Conservation (phyloP, 2,797 vertebrate species). For the Microchirus variegatus region DNA sequence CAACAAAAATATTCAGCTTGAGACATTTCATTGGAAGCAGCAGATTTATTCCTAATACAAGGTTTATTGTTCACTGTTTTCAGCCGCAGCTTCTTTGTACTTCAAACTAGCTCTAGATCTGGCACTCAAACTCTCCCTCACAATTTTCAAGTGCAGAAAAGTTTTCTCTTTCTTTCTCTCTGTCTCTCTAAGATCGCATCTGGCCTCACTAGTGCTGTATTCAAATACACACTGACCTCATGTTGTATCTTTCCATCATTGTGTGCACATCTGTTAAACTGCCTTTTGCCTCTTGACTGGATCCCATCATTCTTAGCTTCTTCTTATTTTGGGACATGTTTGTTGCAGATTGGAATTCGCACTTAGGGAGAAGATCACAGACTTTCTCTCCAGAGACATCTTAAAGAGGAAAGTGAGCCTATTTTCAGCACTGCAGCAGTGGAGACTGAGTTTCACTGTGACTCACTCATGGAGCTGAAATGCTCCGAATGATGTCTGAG, state of each 20-base stretch:
- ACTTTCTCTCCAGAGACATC: constrained; percentile 57
- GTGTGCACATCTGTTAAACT: constrained; percentile 12
- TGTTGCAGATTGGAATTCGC: constrained; percentile 56
- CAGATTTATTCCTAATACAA: too few species aligned
- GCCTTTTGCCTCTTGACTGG: constrained; percentile 25
- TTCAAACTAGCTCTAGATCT: too few species aligned
- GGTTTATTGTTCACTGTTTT: too few species aligned
- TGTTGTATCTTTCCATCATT: background rate
- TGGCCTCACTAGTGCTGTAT: too few species aligned
- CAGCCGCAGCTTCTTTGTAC: too few species aligned
- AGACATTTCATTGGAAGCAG: too few species aligned
- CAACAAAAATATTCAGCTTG: too few species aligned
- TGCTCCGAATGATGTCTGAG: constrained; percentile 65
- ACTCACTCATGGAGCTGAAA: constrained; percentile 63
- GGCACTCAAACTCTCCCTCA: too few species aligned
- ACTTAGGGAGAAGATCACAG: constrained; percentile 66
- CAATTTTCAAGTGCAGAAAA: too few species aligned
- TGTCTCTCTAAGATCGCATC: too few species aligned
- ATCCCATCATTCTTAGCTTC: constrained; percentile 36
- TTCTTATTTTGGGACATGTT: constrained; percentile 50
- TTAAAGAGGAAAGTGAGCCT: constrained; percentile 62
- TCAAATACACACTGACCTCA: too few species aligned
- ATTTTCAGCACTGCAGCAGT: constrained; percentile 57
- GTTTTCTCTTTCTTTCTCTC: too few species aligned
- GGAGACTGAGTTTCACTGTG: constrained; percentile 66